A percentile compares a stretch with the other conserved stretches of the same genome.
phyloP scores from a whole-genome alignment of 2,888 invertebrate genomes.

The Dendrolimus pini region DNA sequence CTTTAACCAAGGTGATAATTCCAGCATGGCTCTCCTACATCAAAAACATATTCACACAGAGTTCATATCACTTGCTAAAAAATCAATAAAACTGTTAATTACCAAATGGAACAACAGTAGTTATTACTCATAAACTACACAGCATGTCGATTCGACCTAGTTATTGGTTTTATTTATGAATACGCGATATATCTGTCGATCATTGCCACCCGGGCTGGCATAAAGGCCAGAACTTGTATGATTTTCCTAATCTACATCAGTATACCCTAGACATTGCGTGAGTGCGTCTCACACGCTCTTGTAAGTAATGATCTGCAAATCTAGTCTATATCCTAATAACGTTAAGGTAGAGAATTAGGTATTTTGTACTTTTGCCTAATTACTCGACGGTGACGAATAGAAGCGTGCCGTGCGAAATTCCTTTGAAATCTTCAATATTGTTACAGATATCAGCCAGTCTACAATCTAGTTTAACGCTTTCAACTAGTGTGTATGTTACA shows the following conservation, averaged over 20 bases:
- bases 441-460: constrained; percentile 32
- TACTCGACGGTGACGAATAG: constrained; percentile 58
- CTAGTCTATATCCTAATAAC: too few relatives aligned
- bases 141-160: constrained; percentile 23
- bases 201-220: constrained; percentile 50
- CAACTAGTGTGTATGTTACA: constrained; percentile 18
- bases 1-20: too few relatives aligned
- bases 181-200: constrained; percentile 31
- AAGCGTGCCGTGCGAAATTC: constrained; percentile 60
- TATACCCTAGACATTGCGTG: constrained; percentile 53
- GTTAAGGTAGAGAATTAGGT: too few relatives aligned
- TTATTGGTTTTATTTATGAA: constrained; percentile 25
- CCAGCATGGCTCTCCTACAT: too few relatives aligned
- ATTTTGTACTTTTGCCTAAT: constrained; percentile 15
- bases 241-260: constrained; percentile 39
- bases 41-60: too few relatives aligned
- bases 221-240: constrained; percentile 28
- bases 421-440: constrained; percentile 52
- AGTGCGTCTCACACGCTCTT: constrained; percentile 45
- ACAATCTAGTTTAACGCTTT: constrained; percentile 34
- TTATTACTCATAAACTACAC: constrained; percentile 13
- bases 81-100: constrained; percentile 9
- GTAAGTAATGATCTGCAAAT: constrained; percentile 17
- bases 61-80: neutral
- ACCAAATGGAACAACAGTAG: constrained; percentile 11